Percentiles rank a stretch among this genome's conserved stretches.
These are phyloP conservation scores for Tapirus indicus DNA, from an alignment of 2,797 vertebrate species.

Conservation along the genomic window DNA sequence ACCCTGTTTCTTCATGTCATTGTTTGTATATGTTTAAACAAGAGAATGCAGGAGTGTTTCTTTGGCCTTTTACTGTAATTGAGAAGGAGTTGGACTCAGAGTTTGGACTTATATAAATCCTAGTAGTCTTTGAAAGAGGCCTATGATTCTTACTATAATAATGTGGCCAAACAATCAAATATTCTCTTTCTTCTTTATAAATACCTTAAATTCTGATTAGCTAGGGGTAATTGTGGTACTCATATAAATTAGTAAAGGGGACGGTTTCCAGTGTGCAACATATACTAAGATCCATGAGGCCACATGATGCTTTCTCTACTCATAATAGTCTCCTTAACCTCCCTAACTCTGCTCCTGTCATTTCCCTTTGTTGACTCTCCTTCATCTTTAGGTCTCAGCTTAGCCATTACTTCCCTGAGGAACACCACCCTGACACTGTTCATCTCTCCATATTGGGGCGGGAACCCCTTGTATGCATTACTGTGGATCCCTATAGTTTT, in stretches of 20 bases:
- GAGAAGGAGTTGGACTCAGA: neutral
- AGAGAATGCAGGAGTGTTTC: neutral
- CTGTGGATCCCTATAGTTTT: neutral
- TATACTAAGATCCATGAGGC: neutral
- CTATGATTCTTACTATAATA: neutral
- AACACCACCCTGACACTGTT: neutral
- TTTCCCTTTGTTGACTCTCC: neutral
- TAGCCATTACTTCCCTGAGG: neutral
- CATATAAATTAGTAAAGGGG: neutral
- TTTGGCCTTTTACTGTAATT: neutral
- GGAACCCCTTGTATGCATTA: neutral
- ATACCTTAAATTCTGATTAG: neutral
- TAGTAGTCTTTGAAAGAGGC: neutral
- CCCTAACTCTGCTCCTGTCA: neutral
- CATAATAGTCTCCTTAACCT: neutral
- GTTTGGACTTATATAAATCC: neutral
- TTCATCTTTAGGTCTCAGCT: neutral
- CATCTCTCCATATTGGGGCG: neutral
- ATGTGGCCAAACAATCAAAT: neutral
- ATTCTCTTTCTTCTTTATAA: neutral
- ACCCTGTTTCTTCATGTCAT: neutral
- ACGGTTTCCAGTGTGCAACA: neutral
- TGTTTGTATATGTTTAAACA: neutral
- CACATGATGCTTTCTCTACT: neutral
- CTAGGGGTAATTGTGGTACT: neutral